Evolutionary conservation across 2,888 invertebrate genomes (phyloP).

Genomic region (Drosophila gaucha): DNA sequence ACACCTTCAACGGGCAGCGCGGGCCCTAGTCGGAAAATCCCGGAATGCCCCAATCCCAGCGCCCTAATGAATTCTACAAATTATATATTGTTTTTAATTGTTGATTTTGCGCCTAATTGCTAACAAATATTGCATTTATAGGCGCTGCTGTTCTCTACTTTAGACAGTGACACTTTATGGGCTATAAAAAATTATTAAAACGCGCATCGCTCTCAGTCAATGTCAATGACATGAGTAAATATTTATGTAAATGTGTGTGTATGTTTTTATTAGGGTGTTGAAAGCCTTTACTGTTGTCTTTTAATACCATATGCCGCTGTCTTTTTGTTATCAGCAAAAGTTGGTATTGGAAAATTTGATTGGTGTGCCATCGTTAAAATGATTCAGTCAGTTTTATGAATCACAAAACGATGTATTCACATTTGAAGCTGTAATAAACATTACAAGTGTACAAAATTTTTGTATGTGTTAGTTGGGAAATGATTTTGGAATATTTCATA

Average conservation of each 20-base stretch:
- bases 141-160: slow-evolving; percentile 47
- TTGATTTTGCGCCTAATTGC: slow-evolving; percentile 53
- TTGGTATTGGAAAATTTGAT: slow-evolving; percentile 65
- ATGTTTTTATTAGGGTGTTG: slow-evolving; percentile 68
- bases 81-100: slow-evolving; percentile 35
- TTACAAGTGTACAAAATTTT: background rate
- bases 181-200: slow-evolving; percentile 70
- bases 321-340: slow-evolving; percentile 60
- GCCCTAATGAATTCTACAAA: slow-evolving; percentile 55
- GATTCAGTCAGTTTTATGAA: slow-evolving; percentile 58
- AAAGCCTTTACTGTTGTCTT: slow-evolving; percentile 52
- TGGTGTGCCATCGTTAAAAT: slow-evolving; percentile 75
- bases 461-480: background rate
- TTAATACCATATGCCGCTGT: slow-evolving; percentile 25
- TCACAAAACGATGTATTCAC: slow-evolving; percentile 12
- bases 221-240: slow-evolving; percentile 71
- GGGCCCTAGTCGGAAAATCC: slow-evolving; percentile 29
- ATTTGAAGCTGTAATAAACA: slow-evolving; percentile 23
- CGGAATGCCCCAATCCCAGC: slow-evolving; percentile 28
- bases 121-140: slow-evolving; percentile 54
- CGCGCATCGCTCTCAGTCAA: slow-evolving; percentile 52
- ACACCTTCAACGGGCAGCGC: slow-evolving; percentile 52
- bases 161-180: slow-evolving; percentile 67
- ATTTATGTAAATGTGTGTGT: slow-evolving; percentile 12
- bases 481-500: background rate